Evolutionary conservation across 2,797 vertebrate genomes (phyloP).

Genomic region (Cephalopachus bancanus): DNA sequence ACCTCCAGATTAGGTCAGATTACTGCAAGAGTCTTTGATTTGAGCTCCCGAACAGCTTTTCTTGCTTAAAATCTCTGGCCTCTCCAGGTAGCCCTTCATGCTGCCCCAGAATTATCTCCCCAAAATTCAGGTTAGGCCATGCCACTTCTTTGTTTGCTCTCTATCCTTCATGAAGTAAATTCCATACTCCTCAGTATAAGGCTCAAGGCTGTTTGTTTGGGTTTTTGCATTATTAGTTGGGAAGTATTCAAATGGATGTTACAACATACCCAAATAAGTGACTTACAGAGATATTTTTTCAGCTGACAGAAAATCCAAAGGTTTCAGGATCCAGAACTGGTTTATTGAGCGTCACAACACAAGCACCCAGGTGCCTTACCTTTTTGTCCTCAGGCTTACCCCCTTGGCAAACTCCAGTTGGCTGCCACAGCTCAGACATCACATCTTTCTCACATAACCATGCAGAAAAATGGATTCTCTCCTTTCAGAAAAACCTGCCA

Average conservation of each 20-base stretch:
- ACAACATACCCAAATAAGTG: not conserved
- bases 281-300: conserved; percentile 1
- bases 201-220: not conserved
- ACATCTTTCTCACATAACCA: not conserved
- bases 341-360: not conserved
- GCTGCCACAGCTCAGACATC: not conserved
- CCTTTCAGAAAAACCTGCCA: not conserved
- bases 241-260: not conserved
- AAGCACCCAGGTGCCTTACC: not conserved
- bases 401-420: not conserved
- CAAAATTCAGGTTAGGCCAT: not conserved
- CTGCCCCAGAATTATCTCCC: not conserved
- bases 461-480: not conserved
- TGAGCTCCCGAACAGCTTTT: not conserved
- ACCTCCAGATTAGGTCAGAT: not conserved
- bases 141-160: not conserved
- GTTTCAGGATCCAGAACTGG: not conserved
- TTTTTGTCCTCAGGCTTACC: not conserved
- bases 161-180: not conserved
- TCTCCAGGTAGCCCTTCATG: not conserved
- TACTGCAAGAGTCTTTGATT: not conserved
- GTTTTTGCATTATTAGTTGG: not conserved
- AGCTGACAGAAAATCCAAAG: not conserved
- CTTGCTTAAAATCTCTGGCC: not conserved
- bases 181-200: not conserved